Percentiles rank a stretch among this genome's conserved stretches.
These are phyloP conservation scores for Osmerus mordax DNA, from an alignment of 2,113 vertebrate species.

Conservation along the genomic window DNA sequence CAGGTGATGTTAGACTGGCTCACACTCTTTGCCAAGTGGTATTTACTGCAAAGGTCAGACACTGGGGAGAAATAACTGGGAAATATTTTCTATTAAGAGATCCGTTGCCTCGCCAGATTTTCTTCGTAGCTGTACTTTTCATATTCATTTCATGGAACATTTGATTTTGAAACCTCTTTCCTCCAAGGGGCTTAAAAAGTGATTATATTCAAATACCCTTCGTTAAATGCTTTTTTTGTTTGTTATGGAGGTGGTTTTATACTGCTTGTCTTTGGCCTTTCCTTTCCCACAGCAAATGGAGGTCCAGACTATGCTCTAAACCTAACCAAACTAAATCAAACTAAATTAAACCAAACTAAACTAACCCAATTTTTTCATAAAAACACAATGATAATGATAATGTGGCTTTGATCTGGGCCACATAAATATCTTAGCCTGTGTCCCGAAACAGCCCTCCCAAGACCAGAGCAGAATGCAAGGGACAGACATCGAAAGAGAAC, in stretches of 20 bases:
- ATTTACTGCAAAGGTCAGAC: constrained; percentile 64
- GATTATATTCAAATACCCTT: constrained; percentile 44
- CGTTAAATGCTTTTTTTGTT: constrained; percentile 53
- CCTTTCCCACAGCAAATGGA: constrained; percentile 17
- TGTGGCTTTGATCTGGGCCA: background rate
- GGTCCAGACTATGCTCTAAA: constrained; percentile 28
- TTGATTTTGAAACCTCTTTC: constrained; percentile 62
- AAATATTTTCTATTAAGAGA: constrained; percentile 46
- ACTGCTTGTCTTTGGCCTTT: constrained; percentile 57
- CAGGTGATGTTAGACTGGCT: constrained; percentile 38
- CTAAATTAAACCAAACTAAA: background rate
- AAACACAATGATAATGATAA: background rate
- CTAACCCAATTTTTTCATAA: background rate
- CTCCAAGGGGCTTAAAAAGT: constrained; percentile 38
- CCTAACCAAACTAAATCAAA: background rate
- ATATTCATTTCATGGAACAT: constrained; percentile 74
- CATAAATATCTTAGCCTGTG: constrained; percentile 8
- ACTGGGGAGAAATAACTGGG: constrained; percentile 46
- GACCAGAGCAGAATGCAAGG: constrained; percentile 9
- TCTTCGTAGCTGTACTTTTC: constrained; percentile 57
- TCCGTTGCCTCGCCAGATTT: constrained; percentile 47
- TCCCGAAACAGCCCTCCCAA: background rate
- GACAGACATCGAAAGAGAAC: constrained; percentile 27
- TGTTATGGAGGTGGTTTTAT: constrained; percentile 53
- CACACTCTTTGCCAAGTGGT: constrained; percentile 30